Evolutionary conservation across 2,797 vertebrate genomes (phyloP).

Genomic region (Coilia nasus): DNA sequence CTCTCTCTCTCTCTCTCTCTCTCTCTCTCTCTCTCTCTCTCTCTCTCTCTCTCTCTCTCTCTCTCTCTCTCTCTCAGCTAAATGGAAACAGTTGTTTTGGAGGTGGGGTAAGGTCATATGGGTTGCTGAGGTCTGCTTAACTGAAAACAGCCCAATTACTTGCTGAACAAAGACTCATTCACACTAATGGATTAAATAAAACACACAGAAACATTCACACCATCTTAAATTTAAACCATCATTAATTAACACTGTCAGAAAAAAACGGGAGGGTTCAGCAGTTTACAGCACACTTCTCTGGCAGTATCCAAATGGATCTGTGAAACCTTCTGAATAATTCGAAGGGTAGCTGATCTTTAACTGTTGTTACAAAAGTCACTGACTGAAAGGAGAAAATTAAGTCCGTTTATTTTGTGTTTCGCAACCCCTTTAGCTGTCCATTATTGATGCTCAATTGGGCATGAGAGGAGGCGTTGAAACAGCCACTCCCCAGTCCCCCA

Average conservation of each 20-base stretch:
- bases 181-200: conserved; percentile 26
- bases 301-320: neutral
- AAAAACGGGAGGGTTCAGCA: neutral
- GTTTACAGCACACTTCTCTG: neutral
- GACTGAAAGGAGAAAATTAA: neutral
- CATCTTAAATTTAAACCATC: conserved; percentile 3
- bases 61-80: conserved; percentile 38
- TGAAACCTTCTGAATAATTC: conserved; percentile 4
- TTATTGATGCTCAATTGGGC: conserved; percentile 63
- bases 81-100: conserved; percentile 50
- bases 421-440: conserved; percentile 26
- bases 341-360: neutral
- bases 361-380: neutral
- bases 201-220: conserved; percentile 32
- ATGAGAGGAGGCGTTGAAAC: conserved; percentile 60
- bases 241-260: neutral
- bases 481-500: conserved; percentile 36
- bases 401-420: neutral
- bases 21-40: no score
- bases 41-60: no score
- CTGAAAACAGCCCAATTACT: conserved; percentile 37
- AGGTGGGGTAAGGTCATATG: conserved; percentile 49
- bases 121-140: conserved; percentile 43
- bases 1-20: no score
- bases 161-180: conserved; percentile 50